Evolutionary conservation across 1,140 invertebrate genomes (phyloP).

Genomic region (Atopsyche davidsoni): DNA sequence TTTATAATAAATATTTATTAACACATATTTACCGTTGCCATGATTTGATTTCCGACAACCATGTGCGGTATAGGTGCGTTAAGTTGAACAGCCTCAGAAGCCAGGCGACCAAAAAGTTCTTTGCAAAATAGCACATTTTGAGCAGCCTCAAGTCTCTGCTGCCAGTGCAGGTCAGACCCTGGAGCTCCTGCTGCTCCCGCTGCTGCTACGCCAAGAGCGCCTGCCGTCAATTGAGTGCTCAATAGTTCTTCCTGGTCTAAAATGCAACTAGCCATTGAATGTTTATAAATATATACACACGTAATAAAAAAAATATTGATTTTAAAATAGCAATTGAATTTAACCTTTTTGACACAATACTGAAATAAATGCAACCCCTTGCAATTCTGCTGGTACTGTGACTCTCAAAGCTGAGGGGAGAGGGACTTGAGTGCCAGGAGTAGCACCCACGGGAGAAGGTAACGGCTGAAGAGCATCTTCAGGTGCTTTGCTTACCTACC

Average conservation of each 20-base stretch:
- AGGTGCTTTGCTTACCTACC: slow-evolving; percentile 80
- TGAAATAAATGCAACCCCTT: slow-evolving; percentile 93
- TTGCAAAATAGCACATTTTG: slow-evolving; percentile 98
- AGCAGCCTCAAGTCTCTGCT: slow-evolving; percentile 89
- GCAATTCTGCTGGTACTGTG: slow-evolving; percentile 86
- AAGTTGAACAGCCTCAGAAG: slow-evolving; percentile 88
- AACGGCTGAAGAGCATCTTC: slow-evolving; percentile 64
- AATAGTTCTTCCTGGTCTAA: slow-evolving; percentile 78
- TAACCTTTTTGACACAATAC: slow-evolving; percentile 87
- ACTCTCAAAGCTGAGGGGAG: slow-evolving; percentile 77
- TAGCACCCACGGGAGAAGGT: slow-evolving; percentile 44
- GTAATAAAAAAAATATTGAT: slow-evolving; percentile 1
- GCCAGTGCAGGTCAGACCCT: slow-evolving; percentile 83
- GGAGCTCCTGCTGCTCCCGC: slow-evolving; percentile 60
- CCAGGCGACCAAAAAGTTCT: slow-evolving; percentile 91
- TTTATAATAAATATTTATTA: background rate
- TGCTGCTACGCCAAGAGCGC: slow-evolving; percentile 52
- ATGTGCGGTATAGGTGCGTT: slow-evolving; percentile 91
- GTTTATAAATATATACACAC: slow-evolving; percentile 2
- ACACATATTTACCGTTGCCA: slow-evolving; percentile 67
- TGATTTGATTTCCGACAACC: slow-evolving; percentile 95
- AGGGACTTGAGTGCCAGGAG: slow-evolving; percentile 37
- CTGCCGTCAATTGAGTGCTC: slow-evolving; percentile 67
- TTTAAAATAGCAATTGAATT: background rate
- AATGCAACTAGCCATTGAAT: too few relatives aligned